Percentiles rank a stretch among this genome's conserved stretches.
Evolutionary conservation across 2,113 vertebrate species (phyloP).

Genomic region (Saiga tatarica): DNA sequence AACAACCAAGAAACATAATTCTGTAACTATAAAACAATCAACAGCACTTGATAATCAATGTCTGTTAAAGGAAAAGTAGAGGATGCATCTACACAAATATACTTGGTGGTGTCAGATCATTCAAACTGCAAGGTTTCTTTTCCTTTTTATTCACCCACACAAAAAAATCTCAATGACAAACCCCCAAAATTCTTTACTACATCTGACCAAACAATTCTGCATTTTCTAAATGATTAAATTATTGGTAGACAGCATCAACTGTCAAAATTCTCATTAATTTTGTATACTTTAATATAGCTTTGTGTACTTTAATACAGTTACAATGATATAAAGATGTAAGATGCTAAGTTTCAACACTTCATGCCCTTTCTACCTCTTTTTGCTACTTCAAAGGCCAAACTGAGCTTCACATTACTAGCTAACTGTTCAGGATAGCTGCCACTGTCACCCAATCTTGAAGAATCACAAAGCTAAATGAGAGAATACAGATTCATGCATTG

Average conservation of each 20-base stretch:
- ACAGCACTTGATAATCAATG: not conserved
- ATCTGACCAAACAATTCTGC: not conserved
- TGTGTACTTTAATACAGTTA: not conserved
- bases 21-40: not conserved
- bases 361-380: not conserved
- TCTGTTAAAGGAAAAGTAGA: not conserved
- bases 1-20: not conserved
- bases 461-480: not conserved
- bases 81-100: not conserved
- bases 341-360: not conserved
- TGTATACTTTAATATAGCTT: not conserved
- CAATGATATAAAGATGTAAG: not conserved
- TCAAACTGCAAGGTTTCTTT: not conserved
- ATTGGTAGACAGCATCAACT: not conserved
- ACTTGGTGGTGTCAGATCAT: not conserved
- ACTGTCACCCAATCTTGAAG: not conserved
- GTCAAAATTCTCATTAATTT: not conserved
- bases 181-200: not conserved
- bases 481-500: not conserved
- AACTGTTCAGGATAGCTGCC: not conserved
- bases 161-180: constrained; percentile 8
- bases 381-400: not conserved
- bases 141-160: not conserved
- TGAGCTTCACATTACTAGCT: not conserved
- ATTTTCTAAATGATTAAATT: constrained; percentile 12